Base-by-base conservation (phyloP, 2,888 invertebrate genomes). In the Phortica okadai region DNA sequence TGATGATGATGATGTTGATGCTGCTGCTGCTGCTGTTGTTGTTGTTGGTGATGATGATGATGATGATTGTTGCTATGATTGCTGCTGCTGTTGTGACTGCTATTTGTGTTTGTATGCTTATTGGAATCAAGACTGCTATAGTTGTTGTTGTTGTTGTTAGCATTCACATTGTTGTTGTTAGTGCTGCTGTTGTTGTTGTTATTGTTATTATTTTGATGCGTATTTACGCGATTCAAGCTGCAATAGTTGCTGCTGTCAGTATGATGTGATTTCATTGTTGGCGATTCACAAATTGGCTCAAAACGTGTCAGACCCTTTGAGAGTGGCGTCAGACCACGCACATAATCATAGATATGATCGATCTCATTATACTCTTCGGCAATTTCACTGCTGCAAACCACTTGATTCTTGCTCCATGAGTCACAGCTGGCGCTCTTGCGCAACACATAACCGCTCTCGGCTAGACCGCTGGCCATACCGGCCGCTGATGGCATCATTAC, bases 261-360 rank as follows among this genome's bases (percentile, higher is more conserved):
- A 76, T 91, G 89, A 80, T 91, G 91, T 66, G 91, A 91, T 79
- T 91, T 91, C 33, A 91, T 82, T n/a, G 90, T 90, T 83, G 85
- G 92, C 87, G 89, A 92, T 91, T 91, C 93, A 54, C 92, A 92
- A 58, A 93, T 92, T 62, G 86, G 93, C 87, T 87, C 93, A 90
- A 87, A 93, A 82, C 84, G 92, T 84, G 90, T 92, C 91, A 84
- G 90, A 87, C 94, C 96, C 90, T 97, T 96, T 6, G 98, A 97
- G 44, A 97, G 93, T 1, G 97, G 97, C 73, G 97, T 97, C 84
- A 98, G 96, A 0, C 98, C 98, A 80, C 98, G 93, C 0, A 98
- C 97, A 91, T 98, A 98, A 90, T 98, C 97, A 90, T 98, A 98
- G 82, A 98, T 97, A 92, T 98, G 97, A 93, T 98, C 98, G 84